Conservation (phyloP, 2,113 vertebrate species). For the Eulacestoma nigropectus region DNA sequence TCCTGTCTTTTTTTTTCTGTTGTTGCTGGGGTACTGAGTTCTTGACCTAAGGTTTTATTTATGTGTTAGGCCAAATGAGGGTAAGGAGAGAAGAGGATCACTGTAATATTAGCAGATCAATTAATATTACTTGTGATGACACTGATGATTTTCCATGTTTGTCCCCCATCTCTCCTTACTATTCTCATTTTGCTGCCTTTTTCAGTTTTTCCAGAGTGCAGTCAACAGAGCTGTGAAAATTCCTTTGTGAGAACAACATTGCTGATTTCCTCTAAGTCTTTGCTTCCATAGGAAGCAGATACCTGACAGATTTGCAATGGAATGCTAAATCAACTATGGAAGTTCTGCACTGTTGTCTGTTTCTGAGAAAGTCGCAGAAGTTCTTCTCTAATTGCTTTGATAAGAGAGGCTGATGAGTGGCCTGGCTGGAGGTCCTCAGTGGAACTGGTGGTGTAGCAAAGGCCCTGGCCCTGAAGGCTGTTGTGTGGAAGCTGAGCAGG, state of each 20-base stretch:
- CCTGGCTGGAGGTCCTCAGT: conserved; percentile 85
- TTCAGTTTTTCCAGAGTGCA: background rate
- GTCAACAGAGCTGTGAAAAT: background rate
- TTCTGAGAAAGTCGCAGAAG: conserved; percentile 96
- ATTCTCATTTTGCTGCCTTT: background rate
- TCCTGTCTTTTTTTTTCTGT: background rate
- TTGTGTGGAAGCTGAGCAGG: conserved; percentile 75
- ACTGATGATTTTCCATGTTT: background rate
- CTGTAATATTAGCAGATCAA: background rate
- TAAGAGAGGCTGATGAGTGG: conserved; percentile 95
- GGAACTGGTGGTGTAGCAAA: conserved; percentile 82
- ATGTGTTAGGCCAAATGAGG: background rate
- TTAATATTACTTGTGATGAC: background rate
- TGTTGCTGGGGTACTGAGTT: conserved; percentile 29
- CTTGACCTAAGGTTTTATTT: conserved; percentile 21
- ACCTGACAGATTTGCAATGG: conserved; percentile 54
- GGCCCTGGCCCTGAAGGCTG: conserved; percentile 72
- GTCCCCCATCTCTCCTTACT: background rate
- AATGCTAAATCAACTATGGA: conserved; percentile 85
- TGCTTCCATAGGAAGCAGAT: conserved; percentile 82
- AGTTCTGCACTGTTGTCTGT: conserved; percentile 85
- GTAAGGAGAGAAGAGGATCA: conserved; percentile 32
- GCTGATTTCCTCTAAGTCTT: conserved; percentile 54
- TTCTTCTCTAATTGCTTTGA: conserved; percentile 98
- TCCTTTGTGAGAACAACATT: conserved; percentile 27